Base-by-base conservation (phyloP, 2,113 vertebrate species). In the Synchiropus splendidus region DNA sequence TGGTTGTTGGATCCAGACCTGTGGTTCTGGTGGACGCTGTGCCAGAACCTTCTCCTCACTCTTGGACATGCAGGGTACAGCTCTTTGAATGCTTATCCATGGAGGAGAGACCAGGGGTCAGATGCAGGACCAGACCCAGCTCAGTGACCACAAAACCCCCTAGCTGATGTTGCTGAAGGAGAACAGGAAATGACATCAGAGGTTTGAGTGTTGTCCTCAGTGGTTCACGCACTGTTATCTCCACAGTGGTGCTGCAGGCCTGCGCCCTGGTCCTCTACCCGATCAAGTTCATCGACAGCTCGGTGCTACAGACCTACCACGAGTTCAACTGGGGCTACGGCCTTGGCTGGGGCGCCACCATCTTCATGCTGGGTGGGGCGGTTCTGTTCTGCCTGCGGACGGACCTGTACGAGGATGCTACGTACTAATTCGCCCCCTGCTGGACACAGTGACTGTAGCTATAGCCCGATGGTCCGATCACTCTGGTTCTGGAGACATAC, bases 321-420 rank as follows among this genome's bases (percentile, higher is more conserved):
- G 88, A 89, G 74, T 90, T 90, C 70, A 89, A 85, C 80, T 90
- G 88, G 88, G 87, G 88, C 54, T 90, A 90, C 30, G 88, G 88
- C 4, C 75, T 90, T 12, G 87, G 84, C 60, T 89, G 87, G 87
- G 88, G 87, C 2, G 80, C 87, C 31, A 85, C 84, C 42, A 87
- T 89, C 74, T 90, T 90, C 70, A 86, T 87, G 87, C 18, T 90
- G 60, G 88, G 86, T 0, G 85, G 78, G 1, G 87, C 83, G 44
- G 78, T 89, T 51, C 84, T 90, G 37, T 87, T 86, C 78, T 89
- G 86, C 72, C 80, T 89, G 64, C 74, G 85, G 21, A 89, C 78
- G 9, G 86, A 87, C 59, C 45, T 83, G 10, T 85, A 88, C 1
- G 83, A 88, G 50, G 87, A 88, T 12, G 70, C 66, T 1, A 77